Conservation (phyloP, 2,797 vertebrate species). For the Gymnodraco acuticeps region DNA sequence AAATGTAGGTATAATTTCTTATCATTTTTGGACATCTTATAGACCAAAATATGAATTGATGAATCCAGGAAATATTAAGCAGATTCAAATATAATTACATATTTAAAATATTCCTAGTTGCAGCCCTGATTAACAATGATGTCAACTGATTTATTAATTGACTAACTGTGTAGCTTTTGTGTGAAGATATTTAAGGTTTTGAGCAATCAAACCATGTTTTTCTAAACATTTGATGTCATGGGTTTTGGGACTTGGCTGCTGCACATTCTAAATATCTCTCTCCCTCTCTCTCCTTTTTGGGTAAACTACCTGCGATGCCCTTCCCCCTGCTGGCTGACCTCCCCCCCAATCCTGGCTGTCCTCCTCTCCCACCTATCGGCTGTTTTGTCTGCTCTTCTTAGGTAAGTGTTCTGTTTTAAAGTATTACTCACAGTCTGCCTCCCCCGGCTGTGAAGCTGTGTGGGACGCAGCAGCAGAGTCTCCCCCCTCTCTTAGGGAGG, state of each 20-base stretch:
- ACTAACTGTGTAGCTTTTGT: not conserved
- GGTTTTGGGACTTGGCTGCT: not conserved
- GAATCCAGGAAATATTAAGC: no score
- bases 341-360: constrained; percentile 19
- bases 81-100: no score
- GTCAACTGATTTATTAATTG: not conserved
- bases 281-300: not conserved
- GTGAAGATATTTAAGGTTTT: not conserved
- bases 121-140: not conserved
- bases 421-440: constrained; percentile 69
- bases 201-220: not conserved
- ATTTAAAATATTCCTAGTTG: no score
- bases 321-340: constrained; percentile 40
- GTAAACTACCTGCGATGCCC: constrained; percentile 11
- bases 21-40: no score
- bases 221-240: not conserved
- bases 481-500: constrained; percentile 31
- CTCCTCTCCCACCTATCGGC: constrained; percentile 39
- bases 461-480: constrained; percentile 30
- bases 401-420: constrained; percentile 81
- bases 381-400: constrained; percentile 53
- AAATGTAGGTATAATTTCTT: no score
- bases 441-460: constrained; percentile 40
- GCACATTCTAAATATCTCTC: constrained; percentile 21
- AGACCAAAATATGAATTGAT: no score